Conservation (phyloP, 2,888 invertebrate genomes). For the Hypomecis punctinalis region DNA sequence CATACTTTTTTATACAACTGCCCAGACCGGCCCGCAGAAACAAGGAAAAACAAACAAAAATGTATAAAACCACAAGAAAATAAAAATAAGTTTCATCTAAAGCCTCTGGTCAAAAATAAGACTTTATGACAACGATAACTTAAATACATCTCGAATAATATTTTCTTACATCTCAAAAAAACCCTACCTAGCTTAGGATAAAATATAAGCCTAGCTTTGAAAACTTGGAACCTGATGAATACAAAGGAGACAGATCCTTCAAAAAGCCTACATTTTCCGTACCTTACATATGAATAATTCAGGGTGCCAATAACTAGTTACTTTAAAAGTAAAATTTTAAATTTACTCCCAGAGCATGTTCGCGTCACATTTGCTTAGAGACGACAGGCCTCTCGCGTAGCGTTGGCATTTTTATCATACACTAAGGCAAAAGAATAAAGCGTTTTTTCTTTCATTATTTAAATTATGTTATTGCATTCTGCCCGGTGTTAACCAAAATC, state of each 20-base stretch:
- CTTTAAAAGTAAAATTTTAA: conserved; percentile 65
- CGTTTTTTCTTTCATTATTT: neutral
- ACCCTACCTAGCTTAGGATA: too few relatives aligned
- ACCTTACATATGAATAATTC: conserved; percentile 49
- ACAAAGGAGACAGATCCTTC: conserved; percentile 13
- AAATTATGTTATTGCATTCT: too few relatives aligned
- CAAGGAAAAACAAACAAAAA: too few relatives aligned
- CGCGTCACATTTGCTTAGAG: conserved; percentile 66
- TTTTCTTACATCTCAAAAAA: too few relatives aligned
- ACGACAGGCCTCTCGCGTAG: conserved; percentile 60
- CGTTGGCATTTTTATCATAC: conserved; percentile 45
- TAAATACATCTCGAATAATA: too few relatives aligned
- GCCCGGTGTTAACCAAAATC: too few relatives aligned
- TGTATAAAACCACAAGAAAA: too few relatives aligned
- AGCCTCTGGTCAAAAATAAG: too few relatives aligned
- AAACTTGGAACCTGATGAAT: conserved; percentile 9
- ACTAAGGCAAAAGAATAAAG: conserved; percentile 29
- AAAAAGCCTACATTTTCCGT: conserved; percentile 17
- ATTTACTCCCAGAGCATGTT: conserved; percentile 63
- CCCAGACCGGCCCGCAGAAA: too few relatives aligned
- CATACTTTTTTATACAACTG: too few relatives aligned
- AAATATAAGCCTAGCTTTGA: neutral
- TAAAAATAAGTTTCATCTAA: too few relatives aligned
- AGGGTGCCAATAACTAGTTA: conserved; percentile 55
- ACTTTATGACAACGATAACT: too few relatives aligned